Evolutionary conservation across 1,140 invertebrate genomes (phyloP).

Genomic region (Megalopta genalis): DNA sequence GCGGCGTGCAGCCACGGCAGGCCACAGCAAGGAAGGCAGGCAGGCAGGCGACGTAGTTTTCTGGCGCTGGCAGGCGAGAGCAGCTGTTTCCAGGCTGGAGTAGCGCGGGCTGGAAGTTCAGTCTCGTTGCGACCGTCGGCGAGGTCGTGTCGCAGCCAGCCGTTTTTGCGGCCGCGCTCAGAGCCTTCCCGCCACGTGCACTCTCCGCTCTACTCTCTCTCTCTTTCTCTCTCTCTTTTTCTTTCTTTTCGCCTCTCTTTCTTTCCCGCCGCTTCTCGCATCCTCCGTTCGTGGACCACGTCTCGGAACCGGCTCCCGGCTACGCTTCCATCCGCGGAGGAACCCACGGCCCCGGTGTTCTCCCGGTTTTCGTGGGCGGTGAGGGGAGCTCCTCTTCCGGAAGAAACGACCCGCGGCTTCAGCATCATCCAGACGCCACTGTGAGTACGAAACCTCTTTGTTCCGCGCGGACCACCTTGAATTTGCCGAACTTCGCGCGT

Average conservation of each 20-base stretch:
- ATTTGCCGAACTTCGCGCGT: too few species aligned
- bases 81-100: slow-evolving; percentile 68
- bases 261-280: too few species aligned
- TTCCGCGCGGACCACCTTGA: neutral
- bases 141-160: slow-evolving; percentile 55
- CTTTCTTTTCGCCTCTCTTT: too few species aligned
- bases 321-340: neutral
- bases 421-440: slow-evolving; percentile 10
- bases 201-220: neutral
- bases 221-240: too few species aligned
- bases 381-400: neutral
- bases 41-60: slow-evolving; percentile 33
- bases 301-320: slow-evolving; percentile 10
- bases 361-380: neutral
- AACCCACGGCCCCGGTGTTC: slow-evolving; percentile 2
- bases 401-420: slow-evolving; percentile 9
- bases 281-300: neutral
- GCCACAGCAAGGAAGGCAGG: too few species aligned
- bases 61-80: slow-evolving; percentile 45
- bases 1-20: slow-evolving; percentile 1
- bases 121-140: slow-evolving; percentile 70
- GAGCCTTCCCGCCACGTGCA: slow-evolving; percentile 46
- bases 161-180: slow-evolving; percentile 9
- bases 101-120: slow-evolving; percentile 57
- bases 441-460: slow-evolving; percentile 17